Base-by-base conservation (phyloP, 2,797 vertebrate genomes). In the Huso huso region DNA sequence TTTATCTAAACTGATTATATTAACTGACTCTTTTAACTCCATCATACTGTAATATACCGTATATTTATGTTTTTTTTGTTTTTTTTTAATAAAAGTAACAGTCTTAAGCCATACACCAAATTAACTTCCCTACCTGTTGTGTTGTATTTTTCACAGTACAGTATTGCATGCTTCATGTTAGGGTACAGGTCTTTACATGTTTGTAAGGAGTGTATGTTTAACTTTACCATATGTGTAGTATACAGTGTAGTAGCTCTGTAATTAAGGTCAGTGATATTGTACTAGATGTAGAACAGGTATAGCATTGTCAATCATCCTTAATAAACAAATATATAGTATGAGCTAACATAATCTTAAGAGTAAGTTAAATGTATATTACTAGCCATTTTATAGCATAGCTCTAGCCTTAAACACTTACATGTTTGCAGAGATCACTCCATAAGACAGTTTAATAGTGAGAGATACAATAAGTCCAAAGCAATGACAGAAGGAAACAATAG, bases 131-230 rank as follows among this genome's bases (percentile, higher is more conserved):
- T 58, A 13, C 48, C 23, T 13, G 52, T 55, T 23, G 37, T 53
- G 57, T 51, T 51, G n/a, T 8, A 50, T 63, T 58, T 6, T 67
- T 60, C 15, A 37, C 37, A 37, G 5, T 62, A 65, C 66, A 63
- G 66, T 23, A 67, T 23, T 67, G 50, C 48, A 48, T 61, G 49
- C 9, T 72, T 48, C 58, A 57, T 48, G 50, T 57, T 67, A 59
- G 55, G 61, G 48, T 69, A 12, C 58, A 67, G 63, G 62, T 64
- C 50, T 64, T 66, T 66, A 57, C 66, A 15, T 63, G 50, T 60
- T 64, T 68, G 52, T 53, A 61, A 67, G 58, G 23, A 63, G 10
- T 11, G 55, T n/a, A 7, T 59, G 18, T 52, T 37, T 67, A 57
- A 58, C 37, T 4, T 37, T 37, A 12, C 13, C 55, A 12, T 58